A percentile compares a stretch with the other conserved stretches of the same genome.
Evolutionary conservation across 2,888 invertebrate genomes (phyloP).

Genomic region (Emmelina monodactyla): DNA sequence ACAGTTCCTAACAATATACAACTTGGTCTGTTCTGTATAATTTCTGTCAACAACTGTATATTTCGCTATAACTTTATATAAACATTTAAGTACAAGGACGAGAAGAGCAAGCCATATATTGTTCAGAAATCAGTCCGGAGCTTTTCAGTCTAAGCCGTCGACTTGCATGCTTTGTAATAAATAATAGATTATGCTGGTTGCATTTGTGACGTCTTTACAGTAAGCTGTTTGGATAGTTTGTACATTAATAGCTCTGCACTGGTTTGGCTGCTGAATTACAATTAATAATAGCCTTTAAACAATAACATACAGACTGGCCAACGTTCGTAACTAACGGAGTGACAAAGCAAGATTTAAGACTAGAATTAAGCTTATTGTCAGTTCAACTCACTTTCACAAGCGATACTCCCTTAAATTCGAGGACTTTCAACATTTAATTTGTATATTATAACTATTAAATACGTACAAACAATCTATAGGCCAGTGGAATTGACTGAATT

Average conservation of each 20-base stretch:
- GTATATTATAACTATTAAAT: slow-evolving; percentile 23
- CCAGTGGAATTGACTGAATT: slow-evolving; percentile 56
- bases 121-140: slow-evolving; percentile 35
- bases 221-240: not conserved
- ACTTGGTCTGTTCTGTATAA: not conserved
- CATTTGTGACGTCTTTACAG: slow-evolving; percentile 18
- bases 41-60: not conserved
- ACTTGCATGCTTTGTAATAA: slow-evolving; percentile 33
- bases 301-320: slow-evolving; percentile 7
- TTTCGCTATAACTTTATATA: not conserved
- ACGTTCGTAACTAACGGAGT: slow-evolving; percentile 6
- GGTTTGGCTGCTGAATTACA: not conserved
- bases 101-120: slow-evolving; percentile 20
- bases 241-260: too few relatives aligned
- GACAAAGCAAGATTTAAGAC: slow-evolving; percentile 51
- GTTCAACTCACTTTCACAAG: slow-evolving; percentile 44
- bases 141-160: slow-evolving; percentile 55
- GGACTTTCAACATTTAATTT: slow-evolving; percentile 38
- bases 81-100: not conserved
- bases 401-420: slow-evolving; percentile 56
- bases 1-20: not conserved
- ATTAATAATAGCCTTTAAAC: not conserved
- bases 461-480: slow-evolving; percentile 26
- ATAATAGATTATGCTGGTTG: slow-evolving; percentile 18
- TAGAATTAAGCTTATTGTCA: slow-evolving; percentile 60